Percentiles rank a stretch among this genome's conserved stretches.
phyloP scores from a whole-genome alignment of 1,140 invertebrate genomes.

The Ceratina australensis region DNA sequence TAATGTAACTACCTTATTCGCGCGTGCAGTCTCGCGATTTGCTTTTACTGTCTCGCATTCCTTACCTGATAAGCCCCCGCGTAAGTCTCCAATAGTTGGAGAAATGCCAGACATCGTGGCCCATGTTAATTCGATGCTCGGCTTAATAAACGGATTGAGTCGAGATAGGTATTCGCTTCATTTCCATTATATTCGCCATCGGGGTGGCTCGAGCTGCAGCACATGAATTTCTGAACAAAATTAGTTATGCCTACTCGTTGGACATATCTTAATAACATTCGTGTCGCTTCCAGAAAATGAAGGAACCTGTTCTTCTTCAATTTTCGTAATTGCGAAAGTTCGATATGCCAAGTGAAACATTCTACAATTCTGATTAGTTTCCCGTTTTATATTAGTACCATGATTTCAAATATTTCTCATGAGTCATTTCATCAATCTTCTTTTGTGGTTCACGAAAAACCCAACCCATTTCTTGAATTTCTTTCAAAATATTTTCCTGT shows the following conservation, averaged over 20 bases:
- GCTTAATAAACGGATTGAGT: conserved; percentile 18
- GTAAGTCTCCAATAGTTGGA: conserved; percentile 48
- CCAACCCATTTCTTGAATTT: background rate
- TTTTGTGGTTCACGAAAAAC: background rate
- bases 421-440: no score
- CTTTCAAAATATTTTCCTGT: background rate
- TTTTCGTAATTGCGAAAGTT: background rate
- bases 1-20: conserved; percentile 36
- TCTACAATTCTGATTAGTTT: background rate
- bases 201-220: no score
- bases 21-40: background rate
- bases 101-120: conserved; percentile 33
- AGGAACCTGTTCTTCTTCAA: background rate
- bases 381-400: no score
- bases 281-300: background rate
- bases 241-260: background rate
- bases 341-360: background rate
- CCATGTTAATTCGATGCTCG: conserved; percentile 20
- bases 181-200: conserved; percentile 8
- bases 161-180: conserved; percentile 36
- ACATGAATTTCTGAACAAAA: background rate
- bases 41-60: conserved; percentile 42
- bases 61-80: conserved; percentile 51
- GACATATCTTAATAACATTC: background rate
- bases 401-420: no score